Conservation (phyloP, 37 sponge, comb jelly and placozoan species). For the Geodia barretti region DNA sequence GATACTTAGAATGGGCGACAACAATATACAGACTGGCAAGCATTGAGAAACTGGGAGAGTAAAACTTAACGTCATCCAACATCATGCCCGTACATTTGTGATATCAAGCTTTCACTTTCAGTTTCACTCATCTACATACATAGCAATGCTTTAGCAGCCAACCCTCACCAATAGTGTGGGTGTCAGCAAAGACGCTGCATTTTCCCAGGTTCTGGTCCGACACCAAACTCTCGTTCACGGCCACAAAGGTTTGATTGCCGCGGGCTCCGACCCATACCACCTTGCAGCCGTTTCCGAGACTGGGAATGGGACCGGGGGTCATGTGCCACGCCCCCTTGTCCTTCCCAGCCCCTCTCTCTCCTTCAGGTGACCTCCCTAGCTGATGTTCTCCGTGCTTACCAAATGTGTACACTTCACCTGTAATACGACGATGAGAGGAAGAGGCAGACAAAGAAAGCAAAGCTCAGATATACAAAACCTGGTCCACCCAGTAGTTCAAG, state of each 20-base stretch:
- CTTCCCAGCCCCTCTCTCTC: slow-evolving; percentile 2
- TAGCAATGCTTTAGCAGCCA: not conserved
- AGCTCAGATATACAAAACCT: too few relatives aligned
- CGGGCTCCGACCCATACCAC: slow-evolving; percentile 69
- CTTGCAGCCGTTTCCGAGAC: slow-evolving; percentile 37
- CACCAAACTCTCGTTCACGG: slow-evolving; percentile 70
- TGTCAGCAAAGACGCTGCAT: slow-evolving; percentile 60
- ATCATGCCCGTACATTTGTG: too few relatives aligned
- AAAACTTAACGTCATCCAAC: too few relatives aligned
- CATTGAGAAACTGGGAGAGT: not conserved
- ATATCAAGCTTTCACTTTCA: too few relatives aligned
- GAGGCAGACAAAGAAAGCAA: too few relatives aligned
- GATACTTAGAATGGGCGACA: not conserved
- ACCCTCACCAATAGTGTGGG: slow-evolving; percentile 52
- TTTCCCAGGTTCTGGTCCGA: slow-evolving; percentile 38
- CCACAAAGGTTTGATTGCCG: slow-evolving; percentile 77
- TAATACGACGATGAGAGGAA: too few relatives aligned
- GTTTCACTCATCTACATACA: too few relatives aligned
- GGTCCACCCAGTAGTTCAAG: too few relatives aligned
- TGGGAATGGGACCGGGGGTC: slow-evolving; percentile 45
- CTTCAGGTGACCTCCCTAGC: slow-evolving; percentile 41
- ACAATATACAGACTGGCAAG: not conserved
- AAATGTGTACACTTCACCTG: slow-evolving; percentile 80
- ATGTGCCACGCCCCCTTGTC: slow-evolving; percentile 68
- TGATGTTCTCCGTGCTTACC: slow-evolving; percentile 84